Evolutionary conservation across 2,113 vertebrate species (phyloP), one percentile per base, ranked within the genome.

Genomic region (Pluvialis apricaria): DNA sequence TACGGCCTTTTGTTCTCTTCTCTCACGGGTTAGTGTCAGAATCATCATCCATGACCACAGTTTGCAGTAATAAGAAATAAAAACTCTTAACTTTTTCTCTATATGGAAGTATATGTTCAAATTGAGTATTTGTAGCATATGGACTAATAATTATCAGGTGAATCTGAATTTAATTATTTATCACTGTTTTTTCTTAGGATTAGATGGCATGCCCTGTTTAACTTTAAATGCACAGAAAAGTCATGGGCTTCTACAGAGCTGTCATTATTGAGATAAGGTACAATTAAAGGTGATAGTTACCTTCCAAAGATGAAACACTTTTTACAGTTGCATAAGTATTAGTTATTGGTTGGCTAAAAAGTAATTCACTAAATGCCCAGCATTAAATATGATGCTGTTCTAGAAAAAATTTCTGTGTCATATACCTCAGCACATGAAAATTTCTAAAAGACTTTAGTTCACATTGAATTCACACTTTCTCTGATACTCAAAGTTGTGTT

Each of bases 161-260:
- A 92, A 85, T 79, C 61, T 44, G 29, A 95, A 94, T 97, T 93
- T 52, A 95, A 68, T 96, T 97, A 88, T 73, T 86, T 34, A 55
- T 51, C n/a, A 49, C 18, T 86, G 3, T 94, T 95, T 94, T 93
- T 95, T 92, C 82, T 92, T 93, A 88, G 82, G 92, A 72, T 71
- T 96, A 61, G 60, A 51, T 94, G 75, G 89, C 64, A 69, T 90
- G 49, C 13, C 21, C 51, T 66, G 29, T 93, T 96, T 96, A 80
- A 68, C 93, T 95, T 95, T 66, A 91, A 92, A 82, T 88, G 6
- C 70, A 79, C 57, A 93, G 26, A 94, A 76, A 49, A 76, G 64
- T 92, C 51, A 78, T 47, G 66, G 83, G 44, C 25, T 60, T 91
- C 31, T 82, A 83, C 73, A 88, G 40, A 96, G 61, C 75, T 86